Evolutionary conservation across 1,140 invertebrate genomes (phyloP), one percentile per base, ranked within the genome.

Genomic region (Zeugodacus cucurbitae): DNA sequence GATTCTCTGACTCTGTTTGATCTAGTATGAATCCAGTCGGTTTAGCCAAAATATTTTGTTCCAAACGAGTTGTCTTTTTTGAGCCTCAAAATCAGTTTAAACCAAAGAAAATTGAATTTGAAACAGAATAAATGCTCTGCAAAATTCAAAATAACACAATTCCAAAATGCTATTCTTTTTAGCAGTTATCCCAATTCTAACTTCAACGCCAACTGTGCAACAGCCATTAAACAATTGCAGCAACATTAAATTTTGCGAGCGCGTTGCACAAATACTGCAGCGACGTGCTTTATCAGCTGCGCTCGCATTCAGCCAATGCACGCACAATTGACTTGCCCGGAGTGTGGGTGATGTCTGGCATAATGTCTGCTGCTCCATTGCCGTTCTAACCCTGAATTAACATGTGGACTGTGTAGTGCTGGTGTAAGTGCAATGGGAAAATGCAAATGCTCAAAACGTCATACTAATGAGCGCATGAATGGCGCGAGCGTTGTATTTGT

Each of bases 361-460:
- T 34, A 44, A 44, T 78, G 74, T 82, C 74, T 82, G n/a, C 74
- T 82, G n/a, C 41, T 8, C 67, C 20, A 34, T 74, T 14, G 32
- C 34, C 34, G 74, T 26, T 82, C 22, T 82, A 82, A 82, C 74
- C 74, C 74, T 82, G 74, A 82, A 82, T 82, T 48, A 48, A 14
- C 10, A 48, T 48, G 74, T 17, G 41, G 22, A 22, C 37, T 7
- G 48, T 7, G 48, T 7, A 54, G 26, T 10, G 58, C 22, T 54
- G 6, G 48, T 54, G 14, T 54, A 14, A 62, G 58, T 22, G 59
- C 26, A 64, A 62, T 32, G 57, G 3, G 86, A 34, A 22, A 87
- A 37, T n/a, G n/a, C 54, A 64, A 87, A 87, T 87, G 86, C 85
- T 57, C 26, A n/a, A 59, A 86, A 59, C 57, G 48, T 58, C 37